A percentile compares a stretch with the other conserved stretches of the same genome.
These are phyloP conservation scores for Bacillus rossius DNA, from an alignment of 1,140 invertebrate genomes.

Conservation along the genomic window DNA sequence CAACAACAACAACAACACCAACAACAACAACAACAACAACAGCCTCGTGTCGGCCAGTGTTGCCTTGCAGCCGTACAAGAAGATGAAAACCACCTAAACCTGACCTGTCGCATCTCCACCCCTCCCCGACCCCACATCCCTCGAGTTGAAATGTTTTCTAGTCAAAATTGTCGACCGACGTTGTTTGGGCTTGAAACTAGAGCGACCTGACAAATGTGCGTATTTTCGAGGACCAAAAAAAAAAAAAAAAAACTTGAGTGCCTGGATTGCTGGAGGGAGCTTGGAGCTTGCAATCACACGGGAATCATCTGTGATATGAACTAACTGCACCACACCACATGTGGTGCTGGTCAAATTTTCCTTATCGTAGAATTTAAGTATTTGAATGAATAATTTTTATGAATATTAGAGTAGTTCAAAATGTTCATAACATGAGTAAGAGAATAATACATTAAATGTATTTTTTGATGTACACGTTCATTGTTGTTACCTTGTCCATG, in stretches of 20 bases:
- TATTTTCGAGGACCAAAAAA: conserved; percentile 8
- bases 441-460: too few species aligned
- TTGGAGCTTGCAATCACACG: not conserved
- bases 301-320: too few species aligned
- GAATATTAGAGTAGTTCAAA: too few species aligned
- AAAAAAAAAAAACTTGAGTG: conserved; percentile 4
- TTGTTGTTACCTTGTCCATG: too few species aligned
- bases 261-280: conserved; percentile 10
- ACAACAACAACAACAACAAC: conserved; percentile 23
- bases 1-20: not conserved
- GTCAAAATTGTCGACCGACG: conserved; percentile 17
- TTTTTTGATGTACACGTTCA: too few species aligned
- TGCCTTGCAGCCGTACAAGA: conserved; percentile 70
- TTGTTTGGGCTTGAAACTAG: conserved; percentile 5
- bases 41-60: conserved; percentile 36
- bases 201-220: not conserved
- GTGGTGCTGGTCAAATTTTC: too few species aligned
- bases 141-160: conserved; percentile 12
- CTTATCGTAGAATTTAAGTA: too few species aligned
- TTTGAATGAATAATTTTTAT: too few species aligned
- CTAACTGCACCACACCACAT: too few species aligned
- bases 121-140: too few species aligned
- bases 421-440: too few species aligned
- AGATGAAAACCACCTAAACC: conserved; percentile 78
- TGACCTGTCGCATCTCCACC: not conserved